Conservation (phyloP, 2,888 invertebrate genomes). For the Lasius fuliginosus region DNA sequence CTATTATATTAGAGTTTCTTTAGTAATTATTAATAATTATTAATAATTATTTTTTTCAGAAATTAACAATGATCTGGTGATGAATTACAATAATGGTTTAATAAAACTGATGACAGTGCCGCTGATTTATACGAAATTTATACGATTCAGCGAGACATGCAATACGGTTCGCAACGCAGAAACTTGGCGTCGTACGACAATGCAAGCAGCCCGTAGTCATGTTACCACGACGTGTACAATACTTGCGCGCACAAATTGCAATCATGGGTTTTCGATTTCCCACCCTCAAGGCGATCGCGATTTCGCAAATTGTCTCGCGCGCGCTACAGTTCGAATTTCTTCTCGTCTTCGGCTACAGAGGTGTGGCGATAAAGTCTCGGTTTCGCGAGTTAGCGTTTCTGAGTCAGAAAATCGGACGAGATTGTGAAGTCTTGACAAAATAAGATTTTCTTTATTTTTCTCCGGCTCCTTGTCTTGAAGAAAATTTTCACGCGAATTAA, state of each 20-base stretch:
- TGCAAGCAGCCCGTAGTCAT: conserved; percentile 32
- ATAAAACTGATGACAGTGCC: background rate
- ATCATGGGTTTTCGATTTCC: conserved; percentile 66
- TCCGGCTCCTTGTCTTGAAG: background rate
- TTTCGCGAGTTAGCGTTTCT: conserved; percentile 35
- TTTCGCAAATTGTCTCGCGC: conserved; percentile 65
- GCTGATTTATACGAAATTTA: background rate
- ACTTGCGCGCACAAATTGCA: conserved; percentile 58
- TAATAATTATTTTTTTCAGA: background rate
- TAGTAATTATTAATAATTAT: background rate
- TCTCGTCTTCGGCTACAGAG: conserved; percentile 29
- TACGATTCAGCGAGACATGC: conserved; percentile 1
- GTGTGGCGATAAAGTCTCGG: conserved; percentile 26
- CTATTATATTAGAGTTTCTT: background rate
- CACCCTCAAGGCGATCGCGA: conserved; percentile 66
- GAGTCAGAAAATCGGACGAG: conserved; percentile 32
- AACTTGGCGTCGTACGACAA: conserved; percentile 37
- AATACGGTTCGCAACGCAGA: conserved; percentile 30
- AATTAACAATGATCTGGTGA: background rate
- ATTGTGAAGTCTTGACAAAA: background rate
- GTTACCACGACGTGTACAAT: conserved; percentile 23
- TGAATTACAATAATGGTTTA: background rate
- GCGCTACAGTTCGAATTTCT: conserved; percentile 39
- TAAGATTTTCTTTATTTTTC: conserved; percentile 40
- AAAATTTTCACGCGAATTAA: background rate